Percentiles rank a stretch among this genome's conserved stretches.
Evolutionary conservation across 2,797 vertebrate genomes (phyloP).

Genomic region (Enteromius trimaculatus): DNA sequence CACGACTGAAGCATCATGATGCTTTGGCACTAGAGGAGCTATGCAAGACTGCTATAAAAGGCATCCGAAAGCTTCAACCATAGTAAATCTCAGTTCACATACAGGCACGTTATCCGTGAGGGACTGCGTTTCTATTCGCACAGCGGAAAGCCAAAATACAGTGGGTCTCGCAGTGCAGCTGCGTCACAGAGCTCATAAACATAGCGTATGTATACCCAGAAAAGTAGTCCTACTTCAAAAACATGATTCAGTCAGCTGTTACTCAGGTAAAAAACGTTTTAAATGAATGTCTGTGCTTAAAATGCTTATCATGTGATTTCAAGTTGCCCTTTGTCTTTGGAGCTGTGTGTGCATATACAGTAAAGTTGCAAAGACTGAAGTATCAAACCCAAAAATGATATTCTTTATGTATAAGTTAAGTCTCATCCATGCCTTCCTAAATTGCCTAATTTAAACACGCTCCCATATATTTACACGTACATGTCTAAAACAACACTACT

Average conservation of each 20-base stretch:
- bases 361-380: no score
- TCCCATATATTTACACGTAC: no score
- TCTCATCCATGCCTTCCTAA: no score
- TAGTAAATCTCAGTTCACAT: constrained; percentile 2
- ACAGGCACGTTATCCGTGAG: neutral
- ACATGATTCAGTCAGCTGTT: neutral
- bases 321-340: neutral
- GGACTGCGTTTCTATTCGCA: neutral
- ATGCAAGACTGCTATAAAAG: constrained; percentile 40
- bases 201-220: neutral
- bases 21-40: constrained; percentile 36
- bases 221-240: neutral
- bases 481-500: neutral
- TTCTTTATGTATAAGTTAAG: no score
- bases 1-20: constrained; percentile 64
- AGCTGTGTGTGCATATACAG: no score
- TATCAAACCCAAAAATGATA: no score
- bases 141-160: neutral
- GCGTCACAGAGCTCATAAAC: constrained; percentile 9
- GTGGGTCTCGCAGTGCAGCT: constrained; percentile 20
- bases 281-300: neutral
- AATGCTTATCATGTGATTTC: neutral
- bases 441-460: no score
- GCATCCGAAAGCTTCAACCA: neutral
- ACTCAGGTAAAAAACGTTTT: neutral